phyloP scores from a whole-genome alignment of 2,888 invertebrate genomes.

The Dynastes tityus region DNA sequence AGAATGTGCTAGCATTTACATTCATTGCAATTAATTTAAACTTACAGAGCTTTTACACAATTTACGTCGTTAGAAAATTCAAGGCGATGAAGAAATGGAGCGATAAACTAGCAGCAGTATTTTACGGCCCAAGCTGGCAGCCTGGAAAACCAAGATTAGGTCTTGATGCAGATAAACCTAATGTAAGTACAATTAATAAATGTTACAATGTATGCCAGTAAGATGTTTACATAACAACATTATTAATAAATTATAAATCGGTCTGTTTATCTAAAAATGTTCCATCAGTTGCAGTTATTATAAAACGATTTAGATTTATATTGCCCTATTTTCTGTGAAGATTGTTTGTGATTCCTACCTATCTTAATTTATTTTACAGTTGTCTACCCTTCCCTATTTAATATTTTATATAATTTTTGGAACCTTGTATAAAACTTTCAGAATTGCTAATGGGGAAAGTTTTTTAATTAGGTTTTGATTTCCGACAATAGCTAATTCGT shows the following conservation, averaged over 20 bases:
- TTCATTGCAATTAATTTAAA: neutral
- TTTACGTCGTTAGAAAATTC: slow-evolving; percentile 79
- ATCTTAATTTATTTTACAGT: no score
- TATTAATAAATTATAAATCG: neutral
- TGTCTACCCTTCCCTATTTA: no score
- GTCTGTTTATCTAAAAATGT: no score
- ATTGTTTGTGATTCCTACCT: no score
- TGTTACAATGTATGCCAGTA: neutral
- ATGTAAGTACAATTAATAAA: slow-evolving; percentile 73
- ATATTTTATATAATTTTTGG: no score
- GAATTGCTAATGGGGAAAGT: neutral
- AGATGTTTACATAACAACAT: neutral
- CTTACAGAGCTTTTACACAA: slow-evolving; percentile 82
- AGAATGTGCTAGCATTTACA: no score
- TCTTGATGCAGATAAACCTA: slow-evolving; percentile 81
- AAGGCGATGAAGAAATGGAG: slow-evolving; percentile 73
- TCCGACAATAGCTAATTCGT: slow-evolving; percentile 2
- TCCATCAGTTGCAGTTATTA: no score
- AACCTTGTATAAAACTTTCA: no score
- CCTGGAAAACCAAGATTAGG: slow-evolving; percentile 86
- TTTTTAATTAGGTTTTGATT: neutral
- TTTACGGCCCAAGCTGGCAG: slow-evolving; percentile 92
- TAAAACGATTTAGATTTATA: no score
- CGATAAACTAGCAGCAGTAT: slow-evolving; percentile 80
- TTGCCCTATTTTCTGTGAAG: no score